These are phyloP conservation scores for Sisyra terminalis DNA, from an alignment of 2,888 invertebrate genomes.

Conservation along the genomic window DNA sequence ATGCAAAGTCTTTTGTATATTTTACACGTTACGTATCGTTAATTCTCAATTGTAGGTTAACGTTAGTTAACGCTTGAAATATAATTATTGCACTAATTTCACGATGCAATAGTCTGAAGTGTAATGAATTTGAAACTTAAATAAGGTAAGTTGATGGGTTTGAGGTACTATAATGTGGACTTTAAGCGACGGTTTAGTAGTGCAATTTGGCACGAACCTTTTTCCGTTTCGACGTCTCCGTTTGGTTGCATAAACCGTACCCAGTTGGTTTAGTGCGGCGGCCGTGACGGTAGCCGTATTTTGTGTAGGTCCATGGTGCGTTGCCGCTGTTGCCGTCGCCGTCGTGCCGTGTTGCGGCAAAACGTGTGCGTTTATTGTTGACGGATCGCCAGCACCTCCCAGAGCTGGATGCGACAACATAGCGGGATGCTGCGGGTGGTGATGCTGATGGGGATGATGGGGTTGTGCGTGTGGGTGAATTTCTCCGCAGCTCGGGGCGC, in stretches of 20 bases:
- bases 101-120: too few species aligned
- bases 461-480: constrained; percentile 21
- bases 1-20: too few species aligned
- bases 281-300: constrained; percentile 20
- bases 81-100: too few species aligned
- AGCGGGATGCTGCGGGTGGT: constrained; percentile 18
- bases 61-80: too few species aligned
- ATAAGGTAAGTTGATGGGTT: too few species aligned
- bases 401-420: constrained; percentile 19
- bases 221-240: constrained; percentile 88
- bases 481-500: constrained; percentile 23
- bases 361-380: constrained; percentile 17
- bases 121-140: too few species aligned
- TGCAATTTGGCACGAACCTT: constrained; percentile 41
- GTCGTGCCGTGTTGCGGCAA: not conserved
- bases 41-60: too few species aligned
- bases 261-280: constrained; percentile 68
- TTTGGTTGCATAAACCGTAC: constrained; percentile 95
- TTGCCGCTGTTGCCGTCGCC: constrained; percentile 10
- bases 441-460: constrained; percentile 16
- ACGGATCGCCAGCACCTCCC: constrained; percentile 21
- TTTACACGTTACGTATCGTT: too few species aligned
- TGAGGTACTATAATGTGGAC: too few species aligned
- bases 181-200: too few species aligned
- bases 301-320: constrained; percentile 10